Base-by-base conservation (phyloP, 2,797 vertebrate genomes). In the Malacoraja senta region DNA sequence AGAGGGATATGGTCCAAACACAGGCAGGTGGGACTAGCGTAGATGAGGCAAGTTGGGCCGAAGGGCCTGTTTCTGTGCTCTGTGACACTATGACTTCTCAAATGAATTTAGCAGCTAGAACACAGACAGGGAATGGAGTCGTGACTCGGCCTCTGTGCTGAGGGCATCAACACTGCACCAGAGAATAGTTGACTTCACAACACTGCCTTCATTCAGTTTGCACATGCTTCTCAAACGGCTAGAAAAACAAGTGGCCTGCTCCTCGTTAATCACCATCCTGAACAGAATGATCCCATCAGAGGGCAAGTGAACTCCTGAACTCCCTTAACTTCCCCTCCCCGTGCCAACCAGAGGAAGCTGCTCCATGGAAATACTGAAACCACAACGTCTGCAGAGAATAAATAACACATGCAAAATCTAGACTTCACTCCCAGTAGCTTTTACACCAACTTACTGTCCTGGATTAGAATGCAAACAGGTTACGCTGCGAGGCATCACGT, bases 361-460 rank as follows among this genome's bases (percentile, higher is more conserved):
- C 96, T 95, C 93, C 95, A 93, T 93, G 94, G 94, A 95, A 97
- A 96, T 95, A 95, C 93, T 94, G 94, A 96, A 96, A 96, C 94
- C 95, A 95, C 96, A 93, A 94, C 94, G 94, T 84, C 93, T 93
- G 93, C 94, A 93, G 53, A 32, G 93, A 92, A 95, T 96, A 96
- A 97, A 96, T 95, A 96, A 96, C 94, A 96, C 93, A 95, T 0
- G 21, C 94, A 94, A 95, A 93, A 94, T 93, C 93, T 95, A 96
- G 96, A 96, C 96, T 95, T 96, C 95, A 96, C 94, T 7, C 44
- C 44, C 94, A 96, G 95, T 95, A 93, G 95, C 93, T 58, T 93
- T 96, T 94, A 96, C 95, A 96, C 95, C 95, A 96, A 95, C 93
- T 96, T 95, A 96, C 12, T 91, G 65, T 44, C 71, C 32, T 38